A percentile compares a stretch with the other conserved stretches of the same genome.
Conservation (phyloP, 2,888 invertebrate species). For the Drosophila rubida region DNA sequence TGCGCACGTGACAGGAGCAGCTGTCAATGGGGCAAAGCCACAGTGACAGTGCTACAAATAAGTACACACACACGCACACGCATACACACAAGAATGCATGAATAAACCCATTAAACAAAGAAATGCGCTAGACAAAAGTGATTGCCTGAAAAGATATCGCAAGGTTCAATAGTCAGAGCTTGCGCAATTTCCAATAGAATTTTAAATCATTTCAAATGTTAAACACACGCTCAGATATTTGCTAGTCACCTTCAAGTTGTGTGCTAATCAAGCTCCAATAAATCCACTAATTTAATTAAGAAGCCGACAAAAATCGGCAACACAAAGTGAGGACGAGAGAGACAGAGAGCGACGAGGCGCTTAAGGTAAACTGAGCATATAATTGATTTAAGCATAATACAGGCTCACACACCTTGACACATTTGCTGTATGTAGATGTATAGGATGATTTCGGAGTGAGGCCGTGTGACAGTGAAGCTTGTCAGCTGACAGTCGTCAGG, state of each 20-base stretch:
- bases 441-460: constrained; percentile 13
- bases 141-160: background rate
- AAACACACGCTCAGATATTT: too few relatives aligned
- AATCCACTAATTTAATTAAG: constrained; percentile 52
- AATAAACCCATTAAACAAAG: constrained; percentile 19
- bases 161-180: background rate
- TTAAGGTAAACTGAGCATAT: constrained; percentile 59
- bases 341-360: background rate
- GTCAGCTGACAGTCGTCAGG: constrained; percentile 45
- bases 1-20: constrained; percentile 33
- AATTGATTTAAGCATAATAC: constrained; percentile 70
- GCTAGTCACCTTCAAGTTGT: too few relatives aligned
- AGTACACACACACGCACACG: constrained; percentile 15
- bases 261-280: constrained; percentile 24
- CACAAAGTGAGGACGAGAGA: background rate
- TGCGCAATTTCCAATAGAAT: background rate
- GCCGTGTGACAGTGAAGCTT: constrained; percentile 41
- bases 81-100: background rate
- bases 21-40: constrained; percentile 45
- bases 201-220: background rate
- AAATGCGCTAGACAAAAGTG: constrained; percentile 3
- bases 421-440: background rate
- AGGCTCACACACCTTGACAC: constrained; percentile 17
- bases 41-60: constrained; percentile 36
- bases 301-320: constrained; percentile 11